Evolutionary conservation across 2,888 invertebrate species (phyloP).

Genomic region (Rhaphigaster nebulosa): DNA sequence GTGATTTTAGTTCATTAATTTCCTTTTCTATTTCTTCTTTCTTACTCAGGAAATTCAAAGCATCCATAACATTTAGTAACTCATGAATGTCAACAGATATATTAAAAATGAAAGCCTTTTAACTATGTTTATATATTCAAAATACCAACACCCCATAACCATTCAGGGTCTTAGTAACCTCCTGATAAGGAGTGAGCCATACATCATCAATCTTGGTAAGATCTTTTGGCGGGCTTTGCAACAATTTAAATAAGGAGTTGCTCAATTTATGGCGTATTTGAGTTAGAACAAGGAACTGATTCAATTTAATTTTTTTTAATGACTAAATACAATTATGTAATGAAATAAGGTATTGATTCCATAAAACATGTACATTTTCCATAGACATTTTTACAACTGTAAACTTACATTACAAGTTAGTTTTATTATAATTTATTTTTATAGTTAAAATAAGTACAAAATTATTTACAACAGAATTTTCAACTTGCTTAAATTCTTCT

Average conservation of each 20-base stretch:
- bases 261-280: not conserved
- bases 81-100: not conserved
- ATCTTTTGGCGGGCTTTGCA: not conserved
- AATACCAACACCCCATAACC: not conserved
- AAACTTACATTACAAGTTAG: not conserved
- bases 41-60: slow-evolving; percentile 40
- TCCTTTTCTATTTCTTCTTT: slow-evolving; percentile 59
- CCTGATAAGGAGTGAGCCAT: slow-evolving; percentile 27
- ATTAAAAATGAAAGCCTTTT: not conserved
- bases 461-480: not conserved
- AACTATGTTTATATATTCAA: not conserved
- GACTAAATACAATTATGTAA: not conserved
- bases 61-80: slow-evolving; percentile 50
- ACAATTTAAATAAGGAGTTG: not conserved
- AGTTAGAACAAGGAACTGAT: not conserved
- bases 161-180: not conserved
- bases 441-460: too few relatives aligned
- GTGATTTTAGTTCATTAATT: slow-evolving; percentile 57
- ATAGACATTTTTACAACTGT: not conserved
- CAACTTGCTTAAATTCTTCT: not conserved
- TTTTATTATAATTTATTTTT: too few relatives aligned
- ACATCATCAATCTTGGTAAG: not conserved
- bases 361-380: not conserved
- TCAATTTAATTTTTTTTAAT: not conserved
- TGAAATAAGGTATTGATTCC: not conserved